Evolutionary conservation across 1,140 invertebrate genomes (phyloP), one percentile per base, ranked within the genome.

Genomic region (Monochamus saltuarius): DNA sequence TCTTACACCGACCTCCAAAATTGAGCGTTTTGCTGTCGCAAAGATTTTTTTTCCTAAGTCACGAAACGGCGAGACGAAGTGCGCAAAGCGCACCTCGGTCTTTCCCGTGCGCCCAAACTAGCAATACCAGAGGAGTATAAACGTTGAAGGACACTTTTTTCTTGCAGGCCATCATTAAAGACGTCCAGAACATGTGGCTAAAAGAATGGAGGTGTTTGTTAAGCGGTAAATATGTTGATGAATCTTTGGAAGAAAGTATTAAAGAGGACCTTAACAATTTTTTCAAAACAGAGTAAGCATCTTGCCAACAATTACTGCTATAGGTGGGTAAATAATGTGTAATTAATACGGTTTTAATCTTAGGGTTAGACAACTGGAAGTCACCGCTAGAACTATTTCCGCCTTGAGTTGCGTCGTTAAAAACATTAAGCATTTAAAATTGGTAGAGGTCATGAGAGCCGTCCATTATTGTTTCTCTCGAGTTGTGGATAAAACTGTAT

Each of bases 121-220:
- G 7, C 7, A 42, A 42, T 42, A 40, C 7, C 11, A 39, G 4
- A 7, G 37, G 6, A 14, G 2, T 39, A 16, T 7, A 16, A 17
- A 46, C 2, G 37, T 46, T 39, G 10, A 58, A 39, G 13, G 3
- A 36, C 29, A 36, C 16, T 60, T 11, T 38, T 65, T 63, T 43
- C 52, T 66, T 70, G 17, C 42, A 74, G 69, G 56, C 57, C 42
- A 17, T 70, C n/a, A 42, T 72, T 14, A 62, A 67, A 50, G 60
- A 70, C n/a, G 62, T 69, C 14, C 64, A 70, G 60, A 43, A 65
- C 8, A 46, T 63, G n/a, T 73, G 72, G 72, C 58, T 75, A 16
- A 49, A 57, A 53, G 59, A 62, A 35, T 73, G 69, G 71, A 64
- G 65, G 54, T 73, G 72, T 62, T 62, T 75, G 42, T 64, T 74